Conservation (phyloP, 1,140 invertebrate genomes). For the Brachionus koreanus region DNA sequence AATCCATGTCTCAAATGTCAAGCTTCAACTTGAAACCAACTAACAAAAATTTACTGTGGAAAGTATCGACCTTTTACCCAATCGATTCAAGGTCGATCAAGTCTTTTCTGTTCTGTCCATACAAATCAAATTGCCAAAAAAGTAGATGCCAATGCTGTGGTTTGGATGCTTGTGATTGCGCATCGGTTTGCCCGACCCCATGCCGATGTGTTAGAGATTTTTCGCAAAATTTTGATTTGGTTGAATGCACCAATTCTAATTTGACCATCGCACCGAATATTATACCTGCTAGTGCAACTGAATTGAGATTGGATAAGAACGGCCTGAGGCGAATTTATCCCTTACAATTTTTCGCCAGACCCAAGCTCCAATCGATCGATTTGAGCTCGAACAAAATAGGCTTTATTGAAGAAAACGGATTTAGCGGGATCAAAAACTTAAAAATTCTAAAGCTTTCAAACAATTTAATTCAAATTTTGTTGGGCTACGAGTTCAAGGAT, state of each 20-base stretch:
- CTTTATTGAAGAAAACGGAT: slow-evolving; percentile 6
- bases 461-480: background rate
- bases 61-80: background rate
- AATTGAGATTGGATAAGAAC: background rate
- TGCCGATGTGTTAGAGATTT: background rate
- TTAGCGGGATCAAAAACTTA: background rate
- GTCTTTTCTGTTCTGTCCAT: background rate
- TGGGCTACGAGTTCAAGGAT: slow-evolving; percentile 18
- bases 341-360: background rate
- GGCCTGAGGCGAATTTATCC: background rate
- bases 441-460: background rate
- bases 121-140: background rate
- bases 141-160: background rate
- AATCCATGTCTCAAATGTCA: background rate
- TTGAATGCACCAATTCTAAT: background rate
- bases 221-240: background rate
- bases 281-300: background rate
- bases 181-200: background rate
- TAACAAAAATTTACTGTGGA: background rate
- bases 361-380: background rate
- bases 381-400: background rate
- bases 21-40: background rate
- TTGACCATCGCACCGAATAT: background rate
- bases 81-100: background rate
- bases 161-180: background rate